Percentiles rank a stretch among this genome's conserved stretches.
Conservation (phyloP, 2,888 invertebrate genomes). For the Temnothorax rugatulus region DNA sequence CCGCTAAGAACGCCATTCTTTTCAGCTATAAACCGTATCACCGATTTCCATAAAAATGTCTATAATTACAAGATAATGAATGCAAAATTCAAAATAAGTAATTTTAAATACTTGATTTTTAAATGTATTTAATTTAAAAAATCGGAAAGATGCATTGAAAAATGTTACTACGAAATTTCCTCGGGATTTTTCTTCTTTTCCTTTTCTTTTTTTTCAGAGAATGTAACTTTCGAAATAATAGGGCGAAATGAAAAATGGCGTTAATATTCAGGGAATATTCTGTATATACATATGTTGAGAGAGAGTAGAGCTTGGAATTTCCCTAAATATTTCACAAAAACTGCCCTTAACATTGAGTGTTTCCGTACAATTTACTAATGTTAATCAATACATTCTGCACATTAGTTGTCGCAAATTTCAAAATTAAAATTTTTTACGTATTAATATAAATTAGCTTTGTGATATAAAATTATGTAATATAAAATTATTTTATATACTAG, state of each 20-base stretch:
- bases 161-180: background rate
- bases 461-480: too few relatives aligned
- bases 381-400: background rate
- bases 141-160: background rate
- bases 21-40: background rate
- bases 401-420: background rate
- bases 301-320: constrained; percentile 14
- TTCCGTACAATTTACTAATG: background rate
- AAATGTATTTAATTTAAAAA: constrained; percentile 9
- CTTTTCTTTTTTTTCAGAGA: background rate
- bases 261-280: constrained; percentile 10
- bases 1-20: constrained; percentile 15
- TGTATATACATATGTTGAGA: constrained; percentile 31
- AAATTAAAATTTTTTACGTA: background rate
- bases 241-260: background rate
- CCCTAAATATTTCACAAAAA: constrained; percentile 6
- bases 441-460: constrained; percentile 7
- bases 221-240: background rate
- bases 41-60: background rate
- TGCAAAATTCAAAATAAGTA: background rate
- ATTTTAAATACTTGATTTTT: background rate
- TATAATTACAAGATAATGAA: background rate
- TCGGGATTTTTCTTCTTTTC: background rate
- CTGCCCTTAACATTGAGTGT: constrained; percentile 6
- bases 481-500: constrained; percentile 7